Evolutionary conservation across 2,888 invertebrate species (phyloP), one percentile per base, ranked within the genome.

Genomic region (Buathra laborator): DNA sequence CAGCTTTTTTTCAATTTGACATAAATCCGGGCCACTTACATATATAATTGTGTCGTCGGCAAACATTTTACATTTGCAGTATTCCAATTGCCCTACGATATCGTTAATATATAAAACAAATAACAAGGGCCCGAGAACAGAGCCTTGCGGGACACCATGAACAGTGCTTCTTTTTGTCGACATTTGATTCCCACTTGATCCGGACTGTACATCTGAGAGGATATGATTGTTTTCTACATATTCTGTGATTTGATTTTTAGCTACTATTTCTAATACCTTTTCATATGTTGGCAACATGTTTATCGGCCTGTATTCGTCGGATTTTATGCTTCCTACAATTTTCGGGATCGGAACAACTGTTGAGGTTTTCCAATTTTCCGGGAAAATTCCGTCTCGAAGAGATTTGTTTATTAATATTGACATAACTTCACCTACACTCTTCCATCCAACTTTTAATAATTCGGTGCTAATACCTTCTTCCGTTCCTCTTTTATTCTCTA

Each of bases 271-370:
- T 59, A 59, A 59, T 59, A 59, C 24, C 4, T 59, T 59, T 59
- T 59, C 59, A 19, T 59, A 24, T 9, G 37, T 64, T 12, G 37
- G 64, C 16, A 64, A 32, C 53, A 24, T 53, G 7, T 37, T 53
- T 10, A 37, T 32, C n/a, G 51, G 56, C 24, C 16, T 71, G 10
- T 71, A n/a, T 43, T 71, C 19, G 51, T 71, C 43, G 0, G 64
- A 14, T 37, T 64, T 64, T 1, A 32, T 64, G n/a, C 64, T 37
- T 1, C 64, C 37, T n/a, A 16, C 37, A 37, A 64, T n/a, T 48
- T 48, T 48, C 3, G 48, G 48, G 14, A 48, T 48, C 14, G 48
- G 48, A 48, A 48, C 48, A 4, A 48, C 48, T 3, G 48, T 48
- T n/a, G 48, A 48, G 0, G 48, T 48, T 37, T 37, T 37, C 37